These are phyloP conservation scores for Elephantulus edwardii DNA, from an alignment of 2,113 vertebrate genomes.

Conservation along the genomic window DNA sequence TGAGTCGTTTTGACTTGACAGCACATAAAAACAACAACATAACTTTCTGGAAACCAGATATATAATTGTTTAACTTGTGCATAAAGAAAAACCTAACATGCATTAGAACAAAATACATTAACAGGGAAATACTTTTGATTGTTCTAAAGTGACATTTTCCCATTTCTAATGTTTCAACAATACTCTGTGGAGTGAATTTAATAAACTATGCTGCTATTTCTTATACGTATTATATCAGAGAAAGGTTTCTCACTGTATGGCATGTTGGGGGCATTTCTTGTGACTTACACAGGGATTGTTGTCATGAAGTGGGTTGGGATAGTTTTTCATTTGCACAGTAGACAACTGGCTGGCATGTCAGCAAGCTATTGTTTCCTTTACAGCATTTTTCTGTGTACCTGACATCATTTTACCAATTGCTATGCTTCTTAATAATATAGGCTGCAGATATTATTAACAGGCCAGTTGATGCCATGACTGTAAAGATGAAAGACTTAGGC, in stretches of 20 bases:
- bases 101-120: not conserved
- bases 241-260: not conserved
- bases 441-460: fast-evolving
- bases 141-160: not conserved
- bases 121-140: not conserved
- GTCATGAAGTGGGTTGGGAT: too few species aligned
- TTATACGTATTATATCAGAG: not conserved
- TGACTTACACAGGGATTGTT: not conserved
- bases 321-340: not conserved
- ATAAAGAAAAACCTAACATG: not conserved
- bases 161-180: not conserved
- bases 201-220: not conserved
- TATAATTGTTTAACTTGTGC: not conserved
- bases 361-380: not conserved
- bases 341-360: not conserved
- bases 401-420: not conserved
- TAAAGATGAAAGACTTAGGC: not conserved
- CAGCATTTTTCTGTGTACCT: not conserved
- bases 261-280: not conserved
- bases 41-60: not conserved
- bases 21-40: too few species aligned
- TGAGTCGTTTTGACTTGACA: too few species aligned
- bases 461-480: not conserved
- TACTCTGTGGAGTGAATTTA: not conserved
- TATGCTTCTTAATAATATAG: not conserved